Percentiles rank a stretch among this genome's conserved stretches.
Evolutionary conservation across 2,888 invertebrate genomes (phyloP).

Genomic region (Odontomyia ornata): DNA sequence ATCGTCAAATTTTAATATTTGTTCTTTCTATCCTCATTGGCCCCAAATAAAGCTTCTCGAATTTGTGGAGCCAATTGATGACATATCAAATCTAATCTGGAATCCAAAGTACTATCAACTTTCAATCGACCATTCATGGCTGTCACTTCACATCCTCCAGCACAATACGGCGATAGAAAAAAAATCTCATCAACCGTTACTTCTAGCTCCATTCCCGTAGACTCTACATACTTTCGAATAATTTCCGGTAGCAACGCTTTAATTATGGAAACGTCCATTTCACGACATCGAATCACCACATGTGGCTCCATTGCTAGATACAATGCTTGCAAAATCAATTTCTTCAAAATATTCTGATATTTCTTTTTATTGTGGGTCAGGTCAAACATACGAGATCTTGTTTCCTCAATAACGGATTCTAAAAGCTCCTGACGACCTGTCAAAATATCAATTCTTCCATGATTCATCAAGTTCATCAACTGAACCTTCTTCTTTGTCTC

Average conservation of each 20-base stretch:
- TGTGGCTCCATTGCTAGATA: constrained; percentile 84
- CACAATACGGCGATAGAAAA: constrained; percentile 76
- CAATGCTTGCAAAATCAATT: constrained; percentile 82
- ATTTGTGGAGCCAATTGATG: constrained; percentile 90
- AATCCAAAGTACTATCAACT: constrained; percentile 89
- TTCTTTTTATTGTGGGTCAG: constrained; percentile 69
- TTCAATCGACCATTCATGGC: constrained; percentile 77
- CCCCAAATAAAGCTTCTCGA: constrained; percentile 88
- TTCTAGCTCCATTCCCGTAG: constrained; percentile 74
- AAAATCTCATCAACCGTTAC: constrained; percentile 79
- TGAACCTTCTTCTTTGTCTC: constrained; percentile 97
- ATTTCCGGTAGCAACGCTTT: constrained; percentile 71
- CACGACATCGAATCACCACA: constrained; percentile 78
- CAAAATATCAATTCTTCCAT: constrained; percentile 81
- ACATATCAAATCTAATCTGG: constrained; percentile 88
- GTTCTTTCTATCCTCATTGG: constrained; percentile 82
- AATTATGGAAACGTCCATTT: constrained; percentile 77
- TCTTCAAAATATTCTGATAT: constrained; percentile 80
- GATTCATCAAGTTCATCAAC: constrained; percentile 95
- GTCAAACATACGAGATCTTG: constrained; percentile 78
- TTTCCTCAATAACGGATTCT: constrained; percentile 85
- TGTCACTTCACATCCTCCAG: constrained; percentile 87
- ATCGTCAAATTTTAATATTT: neutral
- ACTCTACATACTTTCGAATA: constrained; percentile 73
- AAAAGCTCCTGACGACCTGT: constrained; percentile 94